These are phyloP conservation scores for Caenorhabditis inopinata DNA, from an alignment of 1,140 invertebrate species.

Conservation along the genomic window DNA sequence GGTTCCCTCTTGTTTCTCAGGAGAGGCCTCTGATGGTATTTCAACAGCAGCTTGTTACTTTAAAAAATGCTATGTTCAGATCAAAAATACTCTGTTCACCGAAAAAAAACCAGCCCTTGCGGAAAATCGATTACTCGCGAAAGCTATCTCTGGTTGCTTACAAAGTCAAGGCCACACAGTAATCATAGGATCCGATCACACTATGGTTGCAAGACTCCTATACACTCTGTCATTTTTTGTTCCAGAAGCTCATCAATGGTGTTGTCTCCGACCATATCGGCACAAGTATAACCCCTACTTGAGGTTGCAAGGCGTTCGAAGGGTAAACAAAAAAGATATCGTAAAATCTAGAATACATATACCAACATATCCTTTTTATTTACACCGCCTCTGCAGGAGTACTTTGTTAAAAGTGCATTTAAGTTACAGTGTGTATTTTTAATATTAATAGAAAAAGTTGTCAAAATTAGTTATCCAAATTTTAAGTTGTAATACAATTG, in stretches of 20 bases:
- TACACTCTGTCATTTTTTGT: conserved; percentile 47
- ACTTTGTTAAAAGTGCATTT: no score
- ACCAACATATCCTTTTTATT: no score
- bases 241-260: conserved; percentile 42
- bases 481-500: no score
- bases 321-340: conserved; percentile 27
- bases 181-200: conserved; percentile 43
- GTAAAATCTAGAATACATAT: no score
- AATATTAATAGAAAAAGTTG: no score
- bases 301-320: conserved; percentile 40
- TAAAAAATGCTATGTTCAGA: neutral
- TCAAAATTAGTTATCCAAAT: no score
- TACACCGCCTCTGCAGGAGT: no score
- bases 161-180: conserved; percentile 49
- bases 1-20: conserved; percentile 39
- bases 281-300: conserved; percentile 45
- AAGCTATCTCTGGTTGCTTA: conserved; percentile 42
- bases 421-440: no score
- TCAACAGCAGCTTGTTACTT: neutral
- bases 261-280: conserved; percentile 39
- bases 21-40: conserved; percentile 36
- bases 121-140: conserved; percentile 34
- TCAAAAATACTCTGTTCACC: conserved; percentile 43
- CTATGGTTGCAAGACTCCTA: conserved; percentile 35
- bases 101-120: neutral